These are phyloP conservation scores for Bombus vancouverensis DNA, from an alignment of 1,140 invertebrate species.

Conservation along the genomic window DNA sequence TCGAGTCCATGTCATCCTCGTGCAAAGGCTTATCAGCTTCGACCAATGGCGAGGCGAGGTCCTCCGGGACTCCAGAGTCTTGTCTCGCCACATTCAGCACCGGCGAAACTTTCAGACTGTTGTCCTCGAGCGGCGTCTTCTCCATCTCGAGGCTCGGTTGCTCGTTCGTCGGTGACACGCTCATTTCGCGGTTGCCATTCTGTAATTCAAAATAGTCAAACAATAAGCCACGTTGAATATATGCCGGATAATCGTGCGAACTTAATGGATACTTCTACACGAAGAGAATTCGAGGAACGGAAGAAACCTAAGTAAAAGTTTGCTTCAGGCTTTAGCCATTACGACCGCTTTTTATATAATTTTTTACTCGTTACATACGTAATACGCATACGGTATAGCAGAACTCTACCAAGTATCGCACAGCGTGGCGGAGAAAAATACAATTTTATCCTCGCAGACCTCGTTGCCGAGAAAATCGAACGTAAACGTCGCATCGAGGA, in stretches of 20 bases:
- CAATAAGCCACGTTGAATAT: neutral
- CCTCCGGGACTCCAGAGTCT: conserved; percentile 78
- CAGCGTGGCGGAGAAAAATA: no score
- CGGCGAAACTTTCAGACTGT: conserved; percentile 57
- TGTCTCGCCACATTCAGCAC: conserved; percentile 73
- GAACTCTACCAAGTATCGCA: no score
- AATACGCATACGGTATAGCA: no score
- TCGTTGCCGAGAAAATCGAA: no score
- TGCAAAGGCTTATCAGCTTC: conserved; percentile 32
- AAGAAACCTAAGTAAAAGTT: neutral
- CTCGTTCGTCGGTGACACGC: conserved; percentile 38
- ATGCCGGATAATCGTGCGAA: neutral
- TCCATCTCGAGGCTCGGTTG: conserved; percentile 59
- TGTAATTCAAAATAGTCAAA: neutral
- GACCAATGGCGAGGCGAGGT: conserved; percentile 71
- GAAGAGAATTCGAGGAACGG: neutral
- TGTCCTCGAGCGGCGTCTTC: conserved; percentile 40
- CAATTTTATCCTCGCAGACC: no score
- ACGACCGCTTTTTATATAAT: no score
- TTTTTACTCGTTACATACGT: no score
- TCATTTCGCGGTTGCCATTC: conserved; percentile 66
- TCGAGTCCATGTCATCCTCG: conserved; percentile 68
- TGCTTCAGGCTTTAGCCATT: no score
- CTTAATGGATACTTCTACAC: neutral
- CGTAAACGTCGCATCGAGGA: no score